Evolutionary conservation across 2,113 vertebrate genomes (phyloP), one percentile per base, ranked within the genome.

Genomic region (Oreocharis arfaki): DNA sequence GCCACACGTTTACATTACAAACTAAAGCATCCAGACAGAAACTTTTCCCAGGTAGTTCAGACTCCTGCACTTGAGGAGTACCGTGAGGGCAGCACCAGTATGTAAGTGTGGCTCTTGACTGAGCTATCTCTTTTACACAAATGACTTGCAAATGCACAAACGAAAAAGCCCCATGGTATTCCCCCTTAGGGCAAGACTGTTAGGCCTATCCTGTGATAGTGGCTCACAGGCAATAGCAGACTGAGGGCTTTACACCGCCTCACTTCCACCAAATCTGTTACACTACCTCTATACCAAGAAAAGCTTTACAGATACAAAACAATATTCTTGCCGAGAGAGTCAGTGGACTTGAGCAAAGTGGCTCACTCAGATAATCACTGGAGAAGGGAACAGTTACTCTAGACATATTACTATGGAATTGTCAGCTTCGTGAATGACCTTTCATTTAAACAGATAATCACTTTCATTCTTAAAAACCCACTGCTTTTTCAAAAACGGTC

Each of bases 271-370:
- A 7, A 80, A 84, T 55, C 76, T 33, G 28, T 50, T 74, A 28
- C 42, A 22, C 95, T 95, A 92, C 94, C 95, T 95, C 95, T 46
- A 0, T 6, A 46, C 10, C 69, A 89, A 92, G 89, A 68, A 78
- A 78, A 94, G 86, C 89, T 96, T 95, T 95, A 93, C 64, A 89
- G 79, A 88, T 11, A 32, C 30, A 50, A 69, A 83, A 28, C 26
- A 35, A 37, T 50, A 20, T 22, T 83, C 52, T n/a, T 28, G 8
- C 81, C 47, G n/a, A 71, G 49, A 41, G 11, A 75, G 30, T 59
- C 50, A 37, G 1, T 35, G 39, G n/a, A 27, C n/a, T 42, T 41
- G 41, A 56, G 3, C 17, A 15, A 83, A 65, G 50, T 11, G 33
- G 17, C 63, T 91, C 59, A 15, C n/a, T n/a, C n/a, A n/a, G n/a